Evolutionary conservation across 2,113 vertebrate species (phyloP), one percentile per base, ranked within the genome.

Genomic region (Vireo altiloquus): DNA sequence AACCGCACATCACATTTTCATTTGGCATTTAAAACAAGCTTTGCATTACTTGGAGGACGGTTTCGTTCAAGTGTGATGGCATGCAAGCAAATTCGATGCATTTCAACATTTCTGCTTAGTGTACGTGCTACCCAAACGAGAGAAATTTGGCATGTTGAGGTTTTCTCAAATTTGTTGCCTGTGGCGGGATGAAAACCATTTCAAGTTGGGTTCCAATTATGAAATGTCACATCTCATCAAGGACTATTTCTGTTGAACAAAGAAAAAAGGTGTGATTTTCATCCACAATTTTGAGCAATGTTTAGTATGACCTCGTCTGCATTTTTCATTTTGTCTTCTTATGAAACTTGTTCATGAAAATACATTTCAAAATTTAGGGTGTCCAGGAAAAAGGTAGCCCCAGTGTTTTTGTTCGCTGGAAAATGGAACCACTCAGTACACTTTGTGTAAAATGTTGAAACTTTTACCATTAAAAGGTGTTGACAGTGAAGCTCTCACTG

Each of bases 371-470:
- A 97, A 90, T 94, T 94, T 93, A 87, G 47, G 33, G n/a, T 85
- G 33, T 88, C 78, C 68, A 95, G 46, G 44, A 92, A 72, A 50
- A 78, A 91, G 83, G 88, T 89, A 94, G 88, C 92, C 63, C 72
- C 84, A 40, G 56, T 59, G 57, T 47, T 84, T 95, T 89, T 75
- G 33, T 79, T 81, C 0, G 0, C 77, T 70, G 50, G 46, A 78
- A 91, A 92, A 83, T 33, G 18, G 52, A 95, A 82, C 70, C 79
- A 79, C 37, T 63, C 89, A 84, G 98, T 98, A 98, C 98, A 98
- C 98, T 97, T 98, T 93, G 82, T 97, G 93, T 95, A 98, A 98
- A 98, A 98, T 98, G 98, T 98, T 98, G 98, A 98, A 98, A 98
- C 59, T 96, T 98, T 97, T 90, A 68, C 96, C 96, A 79, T 92